phyloP scores from a whole-genome alignment of 2,888 invertebrate genomes.

The Brachypalpus laphriformis region DNA sequence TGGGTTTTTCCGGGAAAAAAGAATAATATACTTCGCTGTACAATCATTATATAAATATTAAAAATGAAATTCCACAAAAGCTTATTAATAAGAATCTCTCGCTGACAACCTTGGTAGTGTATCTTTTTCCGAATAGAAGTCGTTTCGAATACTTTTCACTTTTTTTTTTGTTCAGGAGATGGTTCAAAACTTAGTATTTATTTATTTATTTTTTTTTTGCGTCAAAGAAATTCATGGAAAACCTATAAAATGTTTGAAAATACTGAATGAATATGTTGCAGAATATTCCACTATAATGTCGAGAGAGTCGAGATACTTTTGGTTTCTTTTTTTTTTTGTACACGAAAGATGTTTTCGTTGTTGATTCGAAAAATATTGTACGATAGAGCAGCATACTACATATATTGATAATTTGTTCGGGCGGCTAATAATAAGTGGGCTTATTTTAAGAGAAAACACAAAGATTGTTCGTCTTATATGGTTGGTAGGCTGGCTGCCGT shows the following conservation, averaged over 20 bases:
- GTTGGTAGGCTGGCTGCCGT: background rate
- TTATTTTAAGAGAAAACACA: constrained; percentile 21
- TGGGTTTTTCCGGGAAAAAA: constrained; percentile 22
- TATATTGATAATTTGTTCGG: constrained; percentile 35
- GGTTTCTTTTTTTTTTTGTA: background rate
- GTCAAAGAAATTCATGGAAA: constrained; percentile 32
- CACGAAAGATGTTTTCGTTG: constrained; percentile 7
- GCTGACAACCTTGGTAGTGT: constrained; percentile 34
- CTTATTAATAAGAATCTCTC: constrained; percentile 23
- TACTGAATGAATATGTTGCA: constrained; percentile 35
- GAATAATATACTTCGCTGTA: background rate
- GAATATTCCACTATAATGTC: constrained; percentile 2
- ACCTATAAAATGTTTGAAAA: constrained; percentile 30
- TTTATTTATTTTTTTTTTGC: background rate
- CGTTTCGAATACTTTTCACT: background rate
- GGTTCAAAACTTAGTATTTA: background rate
- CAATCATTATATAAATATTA: background rate
- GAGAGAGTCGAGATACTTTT: background rate
- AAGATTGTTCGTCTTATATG: constrained; percentile 32
- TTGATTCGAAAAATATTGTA: constrained; percentile 12
- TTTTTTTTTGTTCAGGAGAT: background rate
- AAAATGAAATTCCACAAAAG: constrained; percentile 31
- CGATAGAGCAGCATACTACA: constrained; percentile 3
- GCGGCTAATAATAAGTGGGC: constrained; percentile 52
- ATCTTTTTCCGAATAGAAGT: background rate